Conservation (phyloP, 2,113 vertebrate species). For the Nibea albiflora region DNA sequence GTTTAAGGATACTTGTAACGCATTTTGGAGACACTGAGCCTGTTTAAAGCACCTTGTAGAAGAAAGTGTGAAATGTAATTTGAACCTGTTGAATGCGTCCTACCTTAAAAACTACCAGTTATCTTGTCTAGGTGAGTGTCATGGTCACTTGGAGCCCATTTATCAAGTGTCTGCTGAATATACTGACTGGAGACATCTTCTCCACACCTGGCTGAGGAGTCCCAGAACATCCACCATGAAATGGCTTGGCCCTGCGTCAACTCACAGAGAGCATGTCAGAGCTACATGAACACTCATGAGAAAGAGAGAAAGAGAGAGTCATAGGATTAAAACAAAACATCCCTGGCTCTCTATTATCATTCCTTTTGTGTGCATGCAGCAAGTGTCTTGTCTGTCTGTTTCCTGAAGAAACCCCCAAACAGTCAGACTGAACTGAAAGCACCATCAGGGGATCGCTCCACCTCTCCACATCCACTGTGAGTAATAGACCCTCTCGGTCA, state of each 20-base stretch:
- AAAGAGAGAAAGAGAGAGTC: not conserved
- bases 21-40: not conserved
- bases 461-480: constrained; percentile 53
- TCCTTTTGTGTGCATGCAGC: constrained; percentile 5
- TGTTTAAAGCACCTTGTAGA: not conserved
- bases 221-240: constrained; percentile 35
- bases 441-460: constrained; percentile 44
- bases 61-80: not conserved
- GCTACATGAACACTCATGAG: constrained; percentile 15
- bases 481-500: constrained; percentile 66
- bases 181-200: constrained; percentile 21
- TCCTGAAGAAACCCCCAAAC: constrained; percentile 23
- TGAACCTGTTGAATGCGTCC: not conserved
- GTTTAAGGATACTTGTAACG: not conserved
- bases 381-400: constrained; percentile 1
- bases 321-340: constrained; percentile 49
- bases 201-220: constrained; percentile 37
- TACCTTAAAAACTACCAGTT: not conserved
- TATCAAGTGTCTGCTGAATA: constrained; percentile 30
- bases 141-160: constrained; percentile 14
- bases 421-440: constrained; percentile 28
- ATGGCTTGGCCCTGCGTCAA: constrained; percentile 20
- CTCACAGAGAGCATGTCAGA: constrained; percentile 30
- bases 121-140: constrained; percentile 19
- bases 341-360: constrained; percentile 19